Evolutionary conservation across 2,113 vertebrate genomes (phyloP).

Genomic region (Indri indri): DNA sequence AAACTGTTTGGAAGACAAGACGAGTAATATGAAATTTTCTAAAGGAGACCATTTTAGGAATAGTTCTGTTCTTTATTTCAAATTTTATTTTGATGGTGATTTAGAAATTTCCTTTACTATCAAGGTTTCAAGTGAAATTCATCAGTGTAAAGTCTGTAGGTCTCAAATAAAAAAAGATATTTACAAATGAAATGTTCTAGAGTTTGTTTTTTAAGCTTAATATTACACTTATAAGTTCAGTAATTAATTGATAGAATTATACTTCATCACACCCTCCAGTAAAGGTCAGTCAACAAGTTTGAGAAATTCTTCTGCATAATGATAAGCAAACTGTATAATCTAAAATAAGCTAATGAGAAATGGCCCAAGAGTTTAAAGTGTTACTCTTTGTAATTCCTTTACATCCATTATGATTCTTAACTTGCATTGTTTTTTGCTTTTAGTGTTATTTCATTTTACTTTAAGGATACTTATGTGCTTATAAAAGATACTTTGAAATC

Average conservation of each 20-base stretch:
- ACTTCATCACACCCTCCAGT: neutral
- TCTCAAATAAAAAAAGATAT: slow-evolving; percentile 28
- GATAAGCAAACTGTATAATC: neutral
- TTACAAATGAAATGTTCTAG: slow-evolving; percentile 8
- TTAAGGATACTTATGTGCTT: neutral
- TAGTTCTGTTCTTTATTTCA: slow-evolving; percentile 24
- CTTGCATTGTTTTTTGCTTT: neutral
- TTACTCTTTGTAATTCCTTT: neutral
- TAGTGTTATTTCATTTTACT: neutral
- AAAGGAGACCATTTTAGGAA: neutral
- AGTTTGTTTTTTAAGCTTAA: neutral
- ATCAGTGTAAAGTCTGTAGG: neutral
- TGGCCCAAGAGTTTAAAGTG: neutral
- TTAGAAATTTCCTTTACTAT: neutral
- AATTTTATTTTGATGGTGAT: neutral
- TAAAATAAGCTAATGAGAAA: neutral
- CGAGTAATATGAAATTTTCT: neutral
- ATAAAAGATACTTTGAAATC: neutral
- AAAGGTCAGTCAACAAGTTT: neutral
- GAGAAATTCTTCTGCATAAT: neutral
- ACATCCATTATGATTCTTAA: slow-evolving; percentile 14
- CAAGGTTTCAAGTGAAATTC: neutral
- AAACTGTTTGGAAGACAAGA: neutral
- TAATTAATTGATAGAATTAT: neutral
- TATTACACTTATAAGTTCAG: neutral